A percentile compares a stretch with the other conserved stretches of the same genome.
phyloP scores from a whole-genome alignment of 2,888 invertebrate genomes.

The Acanthacorydalis orientalis region DNA sequence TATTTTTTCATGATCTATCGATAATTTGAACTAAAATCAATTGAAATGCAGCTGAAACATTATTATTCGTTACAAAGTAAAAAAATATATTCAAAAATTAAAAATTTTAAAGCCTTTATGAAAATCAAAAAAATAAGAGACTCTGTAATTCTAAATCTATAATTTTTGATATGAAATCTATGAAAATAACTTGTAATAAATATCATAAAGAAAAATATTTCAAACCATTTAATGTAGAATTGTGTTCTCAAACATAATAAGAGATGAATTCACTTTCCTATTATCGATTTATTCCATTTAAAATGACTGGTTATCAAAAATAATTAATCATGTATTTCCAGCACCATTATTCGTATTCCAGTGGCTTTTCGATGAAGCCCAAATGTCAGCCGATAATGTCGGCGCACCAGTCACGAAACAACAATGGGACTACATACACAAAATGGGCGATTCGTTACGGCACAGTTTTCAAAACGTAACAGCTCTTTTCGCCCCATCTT shows the following conservation, averaged over 20 bases:
- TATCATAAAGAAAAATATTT: no score
- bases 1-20: no score
- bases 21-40: neutral
- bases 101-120: no score
- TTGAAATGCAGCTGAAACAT: neutral
- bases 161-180: no score
- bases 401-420: slow-evolving; percentile 74
- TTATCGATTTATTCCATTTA: no score
- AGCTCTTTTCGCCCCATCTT: slow-evolving; percentile 84
- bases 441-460: slow-evolving; percentile 71
- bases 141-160: no score
- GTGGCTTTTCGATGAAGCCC: slow-evolving; percentile 90
- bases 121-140: no score
- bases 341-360: slow-evolving; percentile 88
- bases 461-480: slow-evolving; percentile 69
- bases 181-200: slow-evolving; percentile 1
- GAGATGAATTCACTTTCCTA: no score
- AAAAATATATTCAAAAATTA: neutral
- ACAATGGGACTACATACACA: slow-evolving; percentile 88
- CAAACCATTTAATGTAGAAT: no score
- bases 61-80: neutral
- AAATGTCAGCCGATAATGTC: slow-evolving; percentile 83
- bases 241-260: no score
- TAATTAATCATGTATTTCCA: slow-evolving; percentile 24
- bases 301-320: no score